Percentiles rank a stretch among this genome's conserved stretches.
These are phyloP conservation scores for Spinus olivaceus DNA, from an alignment of 2,797 vertebrate genomes.

Conservation along the genomic window DNA sequence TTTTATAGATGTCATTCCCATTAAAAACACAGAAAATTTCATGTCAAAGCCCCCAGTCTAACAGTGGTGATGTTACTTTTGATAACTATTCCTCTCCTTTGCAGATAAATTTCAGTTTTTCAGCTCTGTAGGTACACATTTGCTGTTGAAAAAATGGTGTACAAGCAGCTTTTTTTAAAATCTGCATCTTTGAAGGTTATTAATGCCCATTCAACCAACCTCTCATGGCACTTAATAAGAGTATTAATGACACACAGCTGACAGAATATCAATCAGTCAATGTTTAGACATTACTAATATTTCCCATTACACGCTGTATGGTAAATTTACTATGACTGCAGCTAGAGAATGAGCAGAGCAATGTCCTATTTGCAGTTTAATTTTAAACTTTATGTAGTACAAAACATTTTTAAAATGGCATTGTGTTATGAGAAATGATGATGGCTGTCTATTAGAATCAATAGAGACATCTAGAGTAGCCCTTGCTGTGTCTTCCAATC, in stretches of 20 bases:
- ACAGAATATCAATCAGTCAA: not conserved
- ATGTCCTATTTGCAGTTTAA: conserved; percentile 46
- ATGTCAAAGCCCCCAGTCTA: not conserved
- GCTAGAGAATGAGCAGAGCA: conserved; percentile 27
- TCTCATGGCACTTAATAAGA: conserved; percentile 1
- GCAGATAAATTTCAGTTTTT: not conserved
- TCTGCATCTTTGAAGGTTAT: not conserved
- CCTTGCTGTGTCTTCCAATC: conserved; percentile 37
- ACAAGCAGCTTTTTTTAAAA: not conserved
- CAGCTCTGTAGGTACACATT: not conserved
- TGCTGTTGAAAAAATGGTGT: not conserved
- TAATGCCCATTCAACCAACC: not conserved
- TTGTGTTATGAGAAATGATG: conserved; percentile 32
- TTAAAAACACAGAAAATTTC: not conserved
- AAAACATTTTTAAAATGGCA: conserved; percentile 36
- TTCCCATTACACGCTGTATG: not conserved
- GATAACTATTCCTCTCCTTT: not conserved
- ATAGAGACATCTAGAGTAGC: conserved; percentile 28
- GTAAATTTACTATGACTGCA: conserved; percentile 39
- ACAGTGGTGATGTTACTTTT: not conserved
- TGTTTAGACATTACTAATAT: not conserved
- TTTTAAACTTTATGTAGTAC: conserved; percentile 35
- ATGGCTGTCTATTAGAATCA: conserved; percentile 5
- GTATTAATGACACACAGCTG: conserved; percentile 5
- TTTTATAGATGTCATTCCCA: not conserved